Evolutionary conservation across 2,888 invertebrate species (phyloP).

Genomic region (Clanis bilineata): DNA sequence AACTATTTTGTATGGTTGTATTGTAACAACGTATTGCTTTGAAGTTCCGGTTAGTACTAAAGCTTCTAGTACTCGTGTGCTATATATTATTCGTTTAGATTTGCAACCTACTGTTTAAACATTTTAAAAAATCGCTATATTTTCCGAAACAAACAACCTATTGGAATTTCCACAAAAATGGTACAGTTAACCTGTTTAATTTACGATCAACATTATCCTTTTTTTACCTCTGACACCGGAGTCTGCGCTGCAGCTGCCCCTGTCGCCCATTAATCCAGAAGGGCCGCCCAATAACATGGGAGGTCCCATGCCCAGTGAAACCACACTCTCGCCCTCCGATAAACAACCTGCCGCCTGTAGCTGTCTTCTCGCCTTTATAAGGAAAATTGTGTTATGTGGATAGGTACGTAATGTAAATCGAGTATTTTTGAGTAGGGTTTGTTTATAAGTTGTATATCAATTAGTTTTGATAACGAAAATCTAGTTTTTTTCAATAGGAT

Average conservation of each 20-base stretch:
- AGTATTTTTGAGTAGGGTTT: too few relatives aligned
- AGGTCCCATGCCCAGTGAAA: slow-evolving; percentile 86
- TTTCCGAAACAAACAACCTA: background rate
- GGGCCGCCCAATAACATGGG: slow-evolving; percentile 83
- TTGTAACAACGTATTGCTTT: too few relatives aligned
- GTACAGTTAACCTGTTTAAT: background rate
- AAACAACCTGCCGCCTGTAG: slow-evolving; percentile 89
- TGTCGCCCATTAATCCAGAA: slow-evolving; percentile 82
- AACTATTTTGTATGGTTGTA: too few relatives aligned
- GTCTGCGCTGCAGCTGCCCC: slow-evolving; percentile 93
- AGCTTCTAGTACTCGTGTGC: too few relatives aligned
- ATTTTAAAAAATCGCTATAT: background rate
- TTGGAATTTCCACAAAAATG: background rate
- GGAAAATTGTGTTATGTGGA: slow-evolving; percentile 18
- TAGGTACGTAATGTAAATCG: too few relatives aligned
- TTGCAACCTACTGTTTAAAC: background rate
- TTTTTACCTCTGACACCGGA: slow-evolving; percentile 88
- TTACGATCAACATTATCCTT: background rate
- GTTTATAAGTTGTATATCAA: too few relatives aligned
- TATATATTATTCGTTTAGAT: too few relatives aligned
- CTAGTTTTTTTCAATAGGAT: too few relatives aligned
- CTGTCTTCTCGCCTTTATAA: slow-evolving; percentile 86
- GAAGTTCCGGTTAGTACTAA: too few relatives aligned
- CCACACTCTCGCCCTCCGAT: slow-evolving; percentile 92
- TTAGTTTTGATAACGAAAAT: too few relatives aligned